A percentile compares a stretch with the other conserved stretches of the same genome.
These are phyloP conservation scores for Drosophila watanabei DNA, from an alignment of 1,140 invertebrate species.

Conservation along the genomic window DNA sequence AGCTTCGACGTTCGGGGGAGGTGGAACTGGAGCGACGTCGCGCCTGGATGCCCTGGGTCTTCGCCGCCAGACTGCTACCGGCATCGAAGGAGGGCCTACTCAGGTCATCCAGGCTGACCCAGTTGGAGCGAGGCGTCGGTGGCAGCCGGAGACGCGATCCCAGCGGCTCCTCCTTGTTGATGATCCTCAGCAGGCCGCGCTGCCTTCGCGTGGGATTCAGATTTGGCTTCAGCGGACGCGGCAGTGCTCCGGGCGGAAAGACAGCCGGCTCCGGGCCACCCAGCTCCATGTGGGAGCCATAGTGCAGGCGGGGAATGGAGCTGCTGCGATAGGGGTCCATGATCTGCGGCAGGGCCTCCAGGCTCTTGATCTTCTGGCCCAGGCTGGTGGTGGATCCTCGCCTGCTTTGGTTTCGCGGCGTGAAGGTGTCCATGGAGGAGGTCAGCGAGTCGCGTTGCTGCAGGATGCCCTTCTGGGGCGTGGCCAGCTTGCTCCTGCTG, in stretches of 20 bases:
- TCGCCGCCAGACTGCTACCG: conserved; percentile 8
- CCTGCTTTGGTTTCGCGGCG: conserved; percentile 50
- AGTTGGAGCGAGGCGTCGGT: conserved; percentile 65
- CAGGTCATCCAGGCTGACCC: conserved; percentile 78
- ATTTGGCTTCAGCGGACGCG: conserved; percentile 79
- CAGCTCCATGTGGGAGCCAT: conserved; percentile 66
- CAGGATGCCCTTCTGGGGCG: conserved; percentile 74
- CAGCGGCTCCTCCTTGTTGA: conserved; percentile 60
- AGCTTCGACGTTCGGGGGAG: conserved; percentile 78
- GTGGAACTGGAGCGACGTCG: conserved; percentile 78
- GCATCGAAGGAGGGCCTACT: conserved; percentile 35
- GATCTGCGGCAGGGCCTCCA: conserved; percentile 73
- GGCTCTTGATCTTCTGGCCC: conserved; percentile 70
- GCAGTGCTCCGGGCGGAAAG: conserved; percentile 77
- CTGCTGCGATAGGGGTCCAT: conserved; percentile 68
- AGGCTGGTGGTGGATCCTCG: conserved; percentile 38
- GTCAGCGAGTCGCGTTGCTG: conserved; percentile 75
- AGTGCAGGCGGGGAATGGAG: conserved; percentile 73
- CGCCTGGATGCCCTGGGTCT: not conserved
- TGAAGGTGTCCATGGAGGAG: conserved; percentile 80
- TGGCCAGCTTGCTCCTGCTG: conserved; percentile 71
- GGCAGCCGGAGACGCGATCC: conserved; percentile 31
- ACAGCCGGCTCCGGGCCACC: conserved; percentile 51
- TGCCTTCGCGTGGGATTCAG: conserved; percentile 80
- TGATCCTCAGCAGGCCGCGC: conserved; percentile 67